Evolutionary conservation across 2,888 invertebrate species (phyloP).

Genomic region (Diogma glabrata): DNA sequence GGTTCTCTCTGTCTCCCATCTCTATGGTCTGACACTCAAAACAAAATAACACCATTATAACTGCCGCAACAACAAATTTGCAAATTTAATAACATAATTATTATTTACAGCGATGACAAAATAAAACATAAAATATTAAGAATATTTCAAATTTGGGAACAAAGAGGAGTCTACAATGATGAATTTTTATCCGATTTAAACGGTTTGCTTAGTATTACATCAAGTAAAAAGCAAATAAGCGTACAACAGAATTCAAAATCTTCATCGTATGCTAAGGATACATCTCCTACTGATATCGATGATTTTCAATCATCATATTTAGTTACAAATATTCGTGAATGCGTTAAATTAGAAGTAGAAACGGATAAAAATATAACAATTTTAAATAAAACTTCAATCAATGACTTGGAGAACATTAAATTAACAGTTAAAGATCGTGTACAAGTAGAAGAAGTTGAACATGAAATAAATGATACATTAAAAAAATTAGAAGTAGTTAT

Average conservation of each 20-base stretch:
- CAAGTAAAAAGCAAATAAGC: slow-evolving; percentile 35
- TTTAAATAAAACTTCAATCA: slow-evolving; percentile 40
- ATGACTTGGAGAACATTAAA: slow-evolving; percentile 67
- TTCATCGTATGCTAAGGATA: neutral
- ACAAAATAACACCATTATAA: neutral
- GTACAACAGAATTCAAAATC: neutral
- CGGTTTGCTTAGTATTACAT: slow-evolving; percentile 68
- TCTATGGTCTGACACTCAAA: too few species aligned
- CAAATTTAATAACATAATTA: slow-evolving; percentile 2
- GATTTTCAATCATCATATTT: slow-evolving; percentile 26
- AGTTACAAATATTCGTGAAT: slow-evolving; percentile 62
- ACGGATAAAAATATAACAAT: slow-evolving; percentile 55
- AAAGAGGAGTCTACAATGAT: slow-evolving; percentile 80
- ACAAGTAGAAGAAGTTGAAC: slow-evolving; percentile 76
- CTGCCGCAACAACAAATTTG: neutral
- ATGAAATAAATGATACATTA: slow-evolving; percentile 74
- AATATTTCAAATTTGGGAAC: slow-evolving; percentile 94
- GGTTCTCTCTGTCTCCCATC: slow-evolving; percentile 12
- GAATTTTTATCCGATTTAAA: slow-evolving; percentile 80
- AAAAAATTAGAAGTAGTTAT: slow-evolving; percentile 70
- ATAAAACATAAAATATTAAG: slow-evolving; percentile 76
- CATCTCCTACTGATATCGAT: slow-evolving; percentile 26
- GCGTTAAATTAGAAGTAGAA: slow-evolving; percentile 58
- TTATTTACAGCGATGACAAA: slow-evolving; percentile 62
- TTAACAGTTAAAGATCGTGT: slow-evolving; percentile 77